Percentiles rank a stretch among this genome's conserved stretches.
Conservation (phyloP, 1,140 invertebrate species). For the Battus philenor region DNA sequence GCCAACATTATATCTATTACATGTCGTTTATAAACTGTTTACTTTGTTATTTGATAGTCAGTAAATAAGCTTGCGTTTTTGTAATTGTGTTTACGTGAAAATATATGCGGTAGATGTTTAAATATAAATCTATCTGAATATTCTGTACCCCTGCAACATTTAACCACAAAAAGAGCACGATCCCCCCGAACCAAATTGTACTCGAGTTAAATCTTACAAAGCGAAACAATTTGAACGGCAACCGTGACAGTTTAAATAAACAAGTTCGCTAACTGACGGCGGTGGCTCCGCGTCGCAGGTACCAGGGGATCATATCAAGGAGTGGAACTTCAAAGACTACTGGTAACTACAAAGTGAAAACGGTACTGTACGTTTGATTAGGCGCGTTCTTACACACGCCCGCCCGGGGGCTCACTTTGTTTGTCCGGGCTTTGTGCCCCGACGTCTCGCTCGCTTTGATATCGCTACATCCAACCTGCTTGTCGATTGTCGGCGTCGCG, state of each 20-base stretch:
- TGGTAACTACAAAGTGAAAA: conserved; percentile 54
- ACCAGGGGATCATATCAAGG: conserved; percentile 43
- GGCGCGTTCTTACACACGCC: conserved; percentile 42
- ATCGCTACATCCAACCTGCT: conserved; percentile 27
- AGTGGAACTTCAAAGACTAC: conserved; percentile 46
- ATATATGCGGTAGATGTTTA: too few relatives aligned
- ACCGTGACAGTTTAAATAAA: conserved; percentile 18
- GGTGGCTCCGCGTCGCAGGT: conserved; percentile 27
- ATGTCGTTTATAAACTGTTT: too few relatives aligned
- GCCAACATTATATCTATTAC: too few relatives aligned
- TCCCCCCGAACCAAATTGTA: too few relatives aligned
- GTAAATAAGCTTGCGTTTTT: too few relatives aligned
- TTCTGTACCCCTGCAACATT: too few relatives aligned
- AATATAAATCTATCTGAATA: too few relatives aligned
- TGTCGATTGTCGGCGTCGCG: conserved; percentile 33
- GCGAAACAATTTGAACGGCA: background rate
- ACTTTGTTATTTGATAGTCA: too few relatives aligned
- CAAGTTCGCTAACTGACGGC: too few relatives aligned
- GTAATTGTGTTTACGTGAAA: too few relatives aligned
- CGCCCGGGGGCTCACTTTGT: conserved; percentile 44
- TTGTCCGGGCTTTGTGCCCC: conserved; percentile 34
- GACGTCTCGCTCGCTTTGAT: conserved; percentile 29
- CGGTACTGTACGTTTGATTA: conserved; percentile 49
- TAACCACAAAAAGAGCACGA: too few relatives aligned
- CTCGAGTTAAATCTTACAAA: background rate